Evolutionary conservation across 2,888 invertebrate genomes (phyloP), one percentile per base, ranked within the genome.

Genomic region (Mesorhabditis belari): DNA sequence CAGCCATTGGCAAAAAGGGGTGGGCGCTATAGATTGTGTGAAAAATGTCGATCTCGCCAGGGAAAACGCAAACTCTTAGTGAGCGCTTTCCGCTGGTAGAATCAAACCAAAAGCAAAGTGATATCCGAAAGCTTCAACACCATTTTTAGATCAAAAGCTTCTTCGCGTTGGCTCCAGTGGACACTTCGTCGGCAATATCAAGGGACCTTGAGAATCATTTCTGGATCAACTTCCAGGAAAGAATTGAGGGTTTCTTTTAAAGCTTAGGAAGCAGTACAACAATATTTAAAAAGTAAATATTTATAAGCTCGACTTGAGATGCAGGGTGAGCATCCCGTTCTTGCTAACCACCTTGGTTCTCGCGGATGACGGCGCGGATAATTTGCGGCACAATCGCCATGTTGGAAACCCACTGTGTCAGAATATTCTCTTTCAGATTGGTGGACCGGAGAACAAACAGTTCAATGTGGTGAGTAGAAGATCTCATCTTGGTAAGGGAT

Each of bases 141-240:
- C n/a, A n/a, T 57, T 27, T n/a, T 17, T 25, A 58, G 58, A 58
- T 58, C 28, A 24, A 28, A 21, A 21, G 25, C 23, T 58, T 58
- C 52, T 35, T 29, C 19, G 58, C 58, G n/a, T 25, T 58, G 19
- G 58, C 58, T 25, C 58, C 58, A 3, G 52, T 58, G 21, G 52
- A 27, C 5, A 58, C 58, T n/a, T n/a, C n/a, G n/a, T n/a, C n/a
- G n/a, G n/a, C n/a, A n/a, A n/a, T n/a, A n/a, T n/a, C 49, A 19
- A 17, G 58, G 58, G 1, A 19, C 52, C 5, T 12, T 58, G 17
- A 21, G 26, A 5, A 35, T 27, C 28, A 52, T 58, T 49, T 26
- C 57, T 24, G n/a, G 57, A 57, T 19, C 19, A 57, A 5, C 19
- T 50, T 9, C 21, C 21, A 17, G 24, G n/a, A n/a, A 17, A 17